Evolutionary conservation across 2,797 vertebrate genomes (phyloP), one percentile per base, ranked within the genome.

Genomic region (Enteromius trimaculatus): DNA sequence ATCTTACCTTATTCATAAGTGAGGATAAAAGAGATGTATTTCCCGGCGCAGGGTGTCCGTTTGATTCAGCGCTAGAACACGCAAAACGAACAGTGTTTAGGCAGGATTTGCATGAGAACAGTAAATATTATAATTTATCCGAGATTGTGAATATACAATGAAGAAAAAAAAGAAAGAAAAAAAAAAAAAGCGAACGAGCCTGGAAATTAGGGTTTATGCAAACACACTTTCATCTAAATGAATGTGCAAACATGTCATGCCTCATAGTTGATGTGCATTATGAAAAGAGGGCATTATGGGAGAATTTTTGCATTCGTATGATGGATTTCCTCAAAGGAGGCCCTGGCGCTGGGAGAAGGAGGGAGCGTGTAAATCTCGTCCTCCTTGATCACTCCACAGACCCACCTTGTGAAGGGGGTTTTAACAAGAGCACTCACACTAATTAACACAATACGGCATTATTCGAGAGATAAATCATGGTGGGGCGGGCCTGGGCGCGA

Each of bases 1-100:
- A 94, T 95, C 97, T 98, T 98, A 99, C 98, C 98, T 99, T 99
- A 97, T 98, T 98, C 96, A 98, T 97, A 97, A 99, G 96, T 94
- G 97, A 98, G 96, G 97, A 98, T 97, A 98, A 98, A 97, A 99
- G 97, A 97, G 96, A 98, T 96, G 97, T 96, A 97, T 98, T 98
- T 95, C 96, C 96, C 16, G 95, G 95, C 93, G 95, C 95, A 92
- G 96, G 95, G 92, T 98, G 97, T 96, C 97, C 97, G 93, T 98
- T 99, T 98, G 98, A 98, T 97, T 98, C 98, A 97, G 97, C 96
- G 95, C 98, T 99, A 93, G 93, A 97, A 97, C 94, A 96, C 95
- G 96, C 94, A 94, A 97, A 97, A 97, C 95, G 96, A 96, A 95
- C 94, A 96, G 96, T 95, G 96, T 96, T 97, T 94, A 95, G 96